Evolutionary conservation across 2,797 vertebrate genomes (phyloP).

Genomic region (Eleutherodactylus coqui): DNA sequence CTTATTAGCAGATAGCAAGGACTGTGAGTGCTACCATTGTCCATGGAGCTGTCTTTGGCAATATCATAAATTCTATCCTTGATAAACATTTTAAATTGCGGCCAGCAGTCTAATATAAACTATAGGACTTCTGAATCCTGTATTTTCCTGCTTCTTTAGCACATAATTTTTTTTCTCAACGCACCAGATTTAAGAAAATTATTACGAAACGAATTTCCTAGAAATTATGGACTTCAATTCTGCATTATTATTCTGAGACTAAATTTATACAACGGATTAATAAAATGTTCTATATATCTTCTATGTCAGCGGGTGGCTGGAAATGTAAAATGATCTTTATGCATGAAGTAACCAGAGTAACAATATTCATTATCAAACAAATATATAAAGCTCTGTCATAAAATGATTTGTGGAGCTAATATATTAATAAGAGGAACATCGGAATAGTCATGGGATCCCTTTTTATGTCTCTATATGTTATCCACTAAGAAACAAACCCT

Average conservation of each 20-base stretch:
- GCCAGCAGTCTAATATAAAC: too few species aligned
- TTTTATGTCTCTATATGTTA: not conserved
- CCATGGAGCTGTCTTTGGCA: too few species aligned
- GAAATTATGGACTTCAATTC: too few species aligned
- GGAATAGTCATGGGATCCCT: conserved; percentile 13
- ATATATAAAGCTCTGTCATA: not conserved
- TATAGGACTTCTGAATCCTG: too few species aligned
- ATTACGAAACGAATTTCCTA: too few species aligned
- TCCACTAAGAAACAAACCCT: not conserved
- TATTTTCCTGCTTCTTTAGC: too few species aligned
- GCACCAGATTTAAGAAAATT: too few species aligned
- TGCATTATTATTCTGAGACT: not conserved
- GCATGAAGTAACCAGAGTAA: not conserved
- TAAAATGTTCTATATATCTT: not conserved
- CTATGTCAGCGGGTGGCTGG: not conserved
- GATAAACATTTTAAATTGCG: too few species aligned
- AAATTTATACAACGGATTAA: not conserved
- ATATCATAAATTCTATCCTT: too few species aligned
- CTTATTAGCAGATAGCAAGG: too few species aligned
- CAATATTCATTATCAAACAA: not conserved
- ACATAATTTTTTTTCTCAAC: too few species aligned
- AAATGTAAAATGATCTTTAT: not conserved
- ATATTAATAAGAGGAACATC: not conserved
- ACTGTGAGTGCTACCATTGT: too few species aligned
- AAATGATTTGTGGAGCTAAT: conserved; percentile 1